Conservation (phyloP, 92 coral and sea anemone species). For the Actinostola sp. region DNA sequence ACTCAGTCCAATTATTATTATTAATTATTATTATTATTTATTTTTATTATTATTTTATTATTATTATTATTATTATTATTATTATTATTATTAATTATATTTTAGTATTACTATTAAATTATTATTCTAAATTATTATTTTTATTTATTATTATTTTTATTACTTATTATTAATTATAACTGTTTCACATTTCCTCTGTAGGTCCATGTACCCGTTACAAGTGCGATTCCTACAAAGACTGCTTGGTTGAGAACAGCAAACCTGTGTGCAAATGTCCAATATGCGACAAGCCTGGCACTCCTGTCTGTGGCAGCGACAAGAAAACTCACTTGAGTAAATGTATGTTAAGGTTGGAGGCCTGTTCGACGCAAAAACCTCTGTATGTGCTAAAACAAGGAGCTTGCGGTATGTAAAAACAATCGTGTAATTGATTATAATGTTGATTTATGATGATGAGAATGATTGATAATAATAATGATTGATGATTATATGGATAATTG, state of each 20-base stretch:
- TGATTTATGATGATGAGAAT: no score
- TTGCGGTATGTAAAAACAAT: constrained; percentile 90
- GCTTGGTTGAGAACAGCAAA: constrained; percentile 57
- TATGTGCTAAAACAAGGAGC: constrained; percentile 62
- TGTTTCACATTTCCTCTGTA: not conserved
- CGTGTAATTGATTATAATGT: no score
- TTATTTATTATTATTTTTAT: not conserved
- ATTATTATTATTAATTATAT: no score
- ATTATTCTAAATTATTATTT: no score
- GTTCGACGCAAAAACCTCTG: constrained; percentile 49
- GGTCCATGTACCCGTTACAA: constrained; percentile 68
- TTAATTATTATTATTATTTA: no score
- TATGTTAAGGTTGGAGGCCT: constrained; percentile 74
- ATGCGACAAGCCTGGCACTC: constrained; percentile 58
- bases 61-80: no score
- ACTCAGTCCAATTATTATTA: no score
- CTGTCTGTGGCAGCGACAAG: constrained; percentile 83
- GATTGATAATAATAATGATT: no score
- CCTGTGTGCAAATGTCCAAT: constrained; percentile 83
- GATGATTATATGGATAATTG: no score
- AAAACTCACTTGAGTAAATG: constrained; percentile 71
- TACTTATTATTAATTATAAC: no score
- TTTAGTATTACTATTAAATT: no score
- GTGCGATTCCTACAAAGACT: constrained; percentile 71
- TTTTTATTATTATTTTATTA: no score